Conservation (phyloP, 2,797 vertebrate genomes). For the Lophotriccus pileatus region DNA sequence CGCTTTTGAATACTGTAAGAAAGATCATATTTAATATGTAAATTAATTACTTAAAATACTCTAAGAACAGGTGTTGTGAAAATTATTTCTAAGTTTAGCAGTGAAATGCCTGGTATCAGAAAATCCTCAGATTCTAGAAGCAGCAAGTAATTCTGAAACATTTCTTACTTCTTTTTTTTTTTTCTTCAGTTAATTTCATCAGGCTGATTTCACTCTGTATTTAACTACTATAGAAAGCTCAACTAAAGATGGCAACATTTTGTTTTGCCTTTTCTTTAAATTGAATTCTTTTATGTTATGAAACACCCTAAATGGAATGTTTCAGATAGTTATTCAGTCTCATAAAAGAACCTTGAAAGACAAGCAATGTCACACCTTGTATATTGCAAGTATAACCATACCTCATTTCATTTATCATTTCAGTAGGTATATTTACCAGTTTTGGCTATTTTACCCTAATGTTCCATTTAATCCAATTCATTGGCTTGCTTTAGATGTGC, state of each 20-base stretch:
- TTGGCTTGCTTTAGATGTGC: not conserved
- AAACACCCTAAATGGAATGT: not conserved
- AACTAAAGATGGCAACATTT: not conserved
- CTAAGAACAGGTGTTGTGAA: not conserved
- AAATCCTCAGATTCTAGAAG: not conserved
- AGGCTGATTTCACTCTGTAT: not conserved
- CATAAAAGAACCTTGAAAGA: not conserved
- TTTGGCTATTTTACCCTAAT: not conserved
- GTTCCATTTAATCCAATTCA: not conserved
- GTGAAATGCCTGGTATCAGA: not conserved
- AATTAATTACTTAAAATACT: not conserved
- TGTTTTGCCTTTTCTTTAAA: not conserved
- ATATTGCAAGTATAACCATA: not conserved
- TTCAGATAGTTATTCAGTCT: not conserved
- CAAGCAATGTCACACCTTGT: not conserved
- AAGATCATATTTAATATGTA: not conserved
- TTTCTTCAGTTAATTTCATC: not conserved
- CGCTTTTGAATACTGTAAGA: conserved; percentile 83
- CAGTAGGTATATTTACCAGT: not conserved
- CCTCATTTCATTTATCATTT: not conserved
- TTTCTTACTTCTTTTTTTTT: not conserved
- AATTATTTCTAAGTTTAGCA: not conserved
- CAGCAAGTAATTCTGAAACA: not conserved
- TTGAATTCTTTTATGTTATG: not conserved
- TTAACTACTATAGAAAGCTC: not conserved